A percentile compares a stretch with the other conserved stretches of the same genome.
Evolutionary conservation across 2,797 vertebrate species (phyloP).

Genomic region (Sphaeramia orbicularis): DNA sequence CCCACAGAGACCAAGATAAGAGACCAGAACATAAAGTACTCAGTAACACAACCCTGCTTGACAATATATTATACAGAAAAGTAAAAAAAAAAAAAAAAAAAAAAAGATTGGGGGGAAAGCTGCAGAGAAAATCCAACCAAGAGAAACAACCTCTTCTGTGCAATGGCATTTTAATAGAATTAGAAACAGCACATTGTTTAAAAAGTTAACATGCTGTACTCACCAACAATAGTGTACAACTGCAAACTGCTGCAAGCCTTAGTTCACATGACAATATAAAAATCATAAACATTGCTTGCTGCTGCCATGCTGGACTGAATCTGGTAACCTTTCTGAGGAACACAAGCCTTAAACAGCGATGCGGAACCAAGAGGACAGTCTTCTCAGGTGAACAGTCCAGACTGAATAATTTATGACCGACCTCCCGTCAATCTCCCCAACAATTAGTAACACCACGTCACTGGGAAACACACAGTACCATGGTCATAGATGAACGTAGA

Average conservation of each 20-base stretch:
- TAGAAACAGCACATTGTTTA: not conserved
- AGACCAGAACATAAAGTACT: no score
- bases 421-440: conserved; percentile 51
- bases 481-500: not conserved
- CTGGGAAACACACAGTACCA: not conserved
- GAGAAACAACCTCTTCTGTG: not conserved
- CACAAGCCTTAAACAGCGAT: conserved; percentile 16
- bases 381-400: conserved; percentile 71
- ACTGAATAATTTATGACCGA: conserved; percentile 79
- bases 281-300: conserved; percentile 2
- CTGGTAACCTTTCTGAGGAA: conserved; percentile 12
- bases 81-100: no score
- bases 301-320: conserved; percentile 12
- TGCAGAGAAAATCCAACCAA: not conserved
- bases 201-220: conserved; percentile 44
- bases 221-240: conserved; percentile 30
- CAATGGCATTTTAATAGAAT: conserved; percentile 20
- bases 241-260: not conserved
- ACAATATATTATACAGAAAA: not conserved
- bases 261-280: conserved; percentile 1
- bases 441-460: conserved; percentile 8
- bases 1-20: not conserved
- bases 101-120: not conserved
- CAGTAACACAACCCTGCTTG: not conserved
- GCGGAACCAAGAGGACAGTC: conserved; percentile 18